Evolutionary conservation across 2,888 invertebrate species (phyloP).

Genomic region (Agonopterix arenella): DNA sequence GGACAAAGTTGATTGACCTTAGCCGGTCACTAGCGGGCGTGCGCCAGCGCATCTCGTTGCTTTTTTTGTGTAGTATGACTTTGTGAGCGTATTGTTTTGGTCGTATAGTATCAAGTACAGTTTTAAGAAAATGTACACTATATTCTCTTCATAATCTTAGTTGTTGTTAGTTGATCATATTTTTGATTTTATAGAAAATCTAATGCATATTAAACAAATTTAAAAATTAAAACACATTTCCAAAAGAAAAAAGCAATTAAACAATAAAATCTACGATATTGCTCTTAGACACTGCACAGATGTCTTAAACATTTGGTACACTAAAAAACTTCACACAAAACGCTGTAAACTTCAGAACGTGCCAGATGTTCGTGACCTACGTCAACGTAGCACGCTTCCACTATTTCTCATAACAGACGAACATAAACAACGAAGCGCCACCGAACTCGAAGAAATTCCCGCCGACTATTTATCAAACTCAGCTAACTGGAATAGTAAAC

Average conservation of each 20-base stretch:
- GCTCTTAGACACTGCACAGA: conserved; percentile 16
- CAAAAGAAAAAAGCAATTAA: too few relatives aligned
- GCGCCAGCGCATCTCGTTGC: conserved; percentile 27
- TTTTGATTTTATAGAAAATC: too few relatives aligned
- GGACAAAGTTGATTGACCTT: conserved; percentile 53
- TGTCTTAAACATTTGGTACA: conserved; percentile 12
- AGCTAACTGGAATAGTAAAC: conserved; percentile 38
- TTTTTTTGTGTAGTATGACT: conserved; percentile 19
- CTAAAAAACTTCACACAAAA: conserved; percentile 17
- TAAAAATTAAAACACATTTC: too few relatives aligned
- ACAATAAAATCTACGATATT: neutral
- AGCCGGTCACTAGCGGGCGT: conserved; percentile 25
- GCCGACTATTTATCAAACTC: conserved; percentile 30
- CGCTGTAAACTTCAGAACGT: conserved; percentile 8
- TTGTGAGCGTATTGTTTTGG: conserved; percentile 15
- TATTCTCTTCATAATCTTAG: too few relatives aligned
- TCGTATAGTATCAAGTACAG: neutral
- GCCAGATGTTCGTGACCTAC: conserved; percentile 62
- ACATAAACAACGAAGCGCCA: conserved; percentile 21
- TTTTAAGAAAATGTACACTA: too few relatives aligned
- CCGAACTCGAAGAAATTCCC: conserved; percentile 16
- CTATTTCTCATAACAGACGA: conserved; percentile 8
- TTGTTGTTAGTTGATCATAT: too few relatives aligned
- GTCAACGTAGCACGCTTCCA: conserved; percentile 32
- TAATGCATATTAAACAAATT: too few relatives aligned